These are phyloP conservation scores for Phrynocephalus versicolor DNA, from an alignment of 2,113 vertebrate species.

Conservation along the genomic window DNA sequence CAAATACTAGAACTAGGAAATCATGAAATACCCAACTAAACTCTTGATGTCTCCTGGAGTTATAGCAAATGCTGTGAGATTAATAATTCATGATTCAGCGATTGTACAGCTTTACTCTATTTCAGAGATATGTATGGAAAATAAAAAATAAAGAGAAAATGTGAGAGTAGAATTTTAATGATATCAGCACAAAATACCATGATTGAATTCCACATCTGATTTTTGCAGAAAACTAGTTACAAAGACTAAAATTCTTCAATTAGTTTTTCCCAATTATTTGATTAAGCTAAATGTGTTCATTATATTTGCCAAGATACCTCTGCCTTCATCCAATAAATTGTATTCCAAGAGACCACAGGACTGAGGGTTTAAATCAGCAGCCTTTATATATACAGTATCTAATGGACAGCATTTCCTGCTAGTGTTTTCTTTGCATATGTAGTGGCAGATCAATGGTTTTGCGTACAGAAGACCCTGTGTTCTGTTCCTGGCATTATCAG, in stretches of 20 bases:
- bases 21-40: not conserved
- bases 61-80: not conserved
- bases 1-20: not conserved
- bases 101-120: not conserved
- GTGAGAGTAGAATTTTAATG: not conserved
- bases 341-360: not conserved
- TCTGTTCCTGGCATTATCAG: not conserved
- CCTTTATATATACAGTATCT: too few relatives aligned
- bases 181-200: too few relatives aligned
- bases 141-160: not conserved
- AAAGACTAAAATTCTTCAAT: not conserved
- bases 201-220: not conserved
- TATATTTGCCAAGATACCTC: not conserved
- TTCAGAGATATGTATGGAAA: not conserved
- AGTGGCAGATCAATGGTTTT: not conserved
- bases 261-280: conserved; percentile 23
- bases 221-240: not conserved
- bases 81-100: not conserved
- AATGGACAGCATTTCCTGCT: not conserved
- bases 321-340: not conserved
- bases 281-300: conserved; percentile 5
- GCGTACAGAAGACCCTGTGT: not conserved
- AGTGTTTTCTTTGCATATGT: not conserved
- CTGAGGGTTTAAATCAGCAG: not conserved
- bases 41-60: not conserved